phyloP scores from a whole-genome alignment of 2,113 vertebrate genomes.

The Neolamprologus falcicula region DNA sequence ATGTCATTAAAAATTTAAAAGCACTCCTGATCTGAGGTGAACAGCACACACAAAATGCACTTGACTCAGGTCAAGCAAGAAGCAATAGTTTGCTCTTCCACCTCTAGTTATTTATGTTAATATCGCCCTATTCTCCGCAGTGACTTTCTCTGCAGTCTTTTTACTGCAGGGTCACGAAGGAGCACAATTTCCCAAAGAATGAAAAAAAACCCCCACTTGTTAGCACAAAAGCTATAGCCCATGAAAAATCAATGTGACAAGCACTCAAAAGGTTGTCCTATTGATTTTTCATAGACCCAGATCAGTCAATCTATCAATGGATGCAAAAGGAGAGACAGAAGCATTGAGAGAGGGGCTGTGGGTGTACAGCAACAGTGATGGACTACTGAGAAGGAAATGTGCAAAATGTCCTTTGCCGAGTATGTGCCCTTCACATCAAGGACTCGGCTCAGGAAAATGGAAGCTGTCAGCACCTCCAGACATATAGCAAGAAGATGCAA shows the following conservation, averaged over 20 bases:
- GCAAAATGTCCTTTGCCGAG: constrained; percentile 26
- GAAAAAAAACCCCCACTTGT: background rate
- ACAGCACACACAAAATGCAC: background rate
- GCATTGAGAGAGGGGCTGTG: background rate
- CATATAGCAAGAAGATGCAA: background rate
- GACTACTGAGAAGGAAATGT: constrained; percentile 27
- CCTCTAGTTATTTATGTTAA: background rate
- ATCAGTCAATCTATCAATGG: constrained; percentile 53
- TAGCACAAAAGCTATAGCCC: constrained; percentile 14
- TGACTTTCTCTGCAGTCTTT: background rate
- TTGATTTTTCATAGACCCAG: constrained; percentile 53
- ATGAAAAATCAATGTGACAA: constrained; percentile 37
- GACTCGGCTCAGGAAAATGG: constrained; percentile 20
- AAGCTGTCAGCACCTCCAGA: constrained; percentile 37
- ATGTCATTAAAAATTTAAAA: constrained; percentile 18
- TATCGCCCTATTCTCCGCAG: background rate
- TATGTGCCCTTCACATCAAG: constrained; percentile 47
- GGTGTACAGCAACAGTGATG: constrained; percentile 1
- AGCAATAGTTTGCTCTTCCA: background rate
- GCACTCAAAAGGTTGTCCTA: constrained; percentile 36
- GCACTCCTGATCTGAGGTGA: background rate
- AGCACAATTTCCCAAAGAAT: background rate
- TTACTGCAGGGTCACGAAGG: background rate
- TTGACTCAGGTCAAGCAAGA: background rate
- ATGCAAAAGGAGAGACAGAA: background rate